Evolutionary conservation across 2,113 vertebrate genomes (phyloP).

Genomic region (Falco punctatus): DNA sequence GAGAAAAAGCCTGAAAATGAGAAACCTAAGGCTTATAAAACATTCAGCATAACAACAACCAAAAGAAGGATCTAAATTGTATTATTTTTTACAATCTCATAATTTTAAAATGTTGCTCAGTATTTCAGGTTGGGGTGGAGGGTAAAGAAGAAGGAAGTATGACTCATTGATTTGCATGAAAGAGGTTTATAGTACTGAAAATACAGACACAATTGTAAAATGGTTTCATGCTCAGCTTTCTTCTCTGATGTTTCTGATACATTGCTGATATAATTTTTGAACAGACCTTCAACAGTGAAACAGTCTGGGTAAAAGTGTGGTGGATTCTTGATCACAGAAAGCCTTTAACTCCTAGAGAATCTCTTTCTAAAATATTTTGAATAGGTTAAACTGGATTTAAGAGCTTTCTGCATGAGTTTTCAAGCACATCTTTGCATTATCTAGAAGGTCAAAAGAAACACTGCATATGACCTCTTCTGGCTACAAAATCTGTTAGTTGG

Average conservation of each 20-base stretch:
- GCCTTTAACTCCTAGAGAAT: background rate
- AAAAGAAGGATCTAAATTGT: background rate
- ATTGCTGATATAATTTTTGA: background rate
- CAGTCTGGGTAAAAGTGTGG: background rate
- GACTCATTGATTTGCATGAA: background rate
- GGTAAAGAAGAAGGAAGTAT: background rate
- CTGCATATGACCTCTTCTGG: background rate
- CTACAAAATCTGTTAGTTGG: background rate
- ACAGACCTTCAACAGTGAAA: background rate
- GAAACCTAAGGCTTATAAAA: background rate
- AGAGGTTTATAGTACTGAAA: background rate
- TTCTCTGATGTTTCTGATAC: background rate
- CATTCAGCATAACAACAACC: background rate
- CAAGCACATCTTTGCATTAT: background rate
- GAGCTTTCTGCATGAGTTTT: background rate
- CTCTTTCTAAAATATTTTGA: background rate
- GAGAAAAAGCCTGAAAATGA: background rate
- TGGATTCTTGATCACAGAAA: background rate
- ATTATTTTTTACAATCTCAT: background rate
- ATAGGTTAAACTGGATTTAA: background rate
- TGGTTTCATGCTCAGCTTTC: background rate
- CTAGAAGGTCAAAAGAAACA: background rate
- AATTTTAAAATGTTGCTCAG: background rate
- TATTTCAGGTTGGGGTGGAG: background rate
- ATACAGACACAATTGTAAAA: background rate